phyloP scores from a whole-genome alignment of 2,113 vertebrate species.

The Alaudala cheleensis region DNA sequence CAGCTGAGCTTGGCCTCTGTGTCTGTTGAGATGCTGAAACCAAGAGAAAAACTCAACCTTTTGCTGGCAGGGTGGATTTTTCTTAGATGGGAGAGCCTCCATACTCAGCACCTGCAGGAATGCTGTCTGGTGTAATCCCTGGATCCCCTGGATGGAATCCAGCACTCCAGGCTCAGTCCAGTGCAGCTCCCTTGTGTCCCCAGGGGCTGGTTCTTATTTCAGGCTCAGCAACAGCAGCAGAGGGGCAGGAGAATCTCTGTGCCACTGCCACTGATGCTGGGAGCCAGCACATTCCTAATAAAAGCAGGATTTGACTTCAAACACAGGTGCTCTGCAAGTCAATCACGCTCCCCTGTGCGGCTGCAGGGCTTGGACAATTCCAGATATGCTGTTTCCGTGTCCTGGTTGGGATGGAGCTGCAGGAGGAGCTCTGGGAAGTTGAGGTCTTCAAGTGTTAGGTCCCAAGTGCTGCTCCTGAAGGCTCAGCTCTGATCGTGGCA shows the following conservation, averaged over 20 bases:
- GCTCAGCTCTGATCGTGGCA: not conserved
- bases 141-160: not conserved
- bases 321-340: not conserved
- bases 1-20: fast-evolving
- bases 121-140: not conserved
- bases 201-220: not conserved
- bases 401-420: not conserved
- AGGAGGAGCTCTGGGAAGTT: not conserved
- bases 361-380: not conserved
- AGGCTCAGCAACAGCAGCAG: not conserved
- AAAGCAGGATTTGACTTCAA: not conserved
- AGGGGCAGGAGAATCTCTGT: not conserved
- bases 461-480: not conserved
- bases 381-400: not conserved
- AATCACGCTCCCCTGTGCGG: not conserved
- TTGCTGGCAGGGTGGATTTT: not conserved
- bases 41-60: not conserved
- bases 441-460: slow-evolving; percentile 48
- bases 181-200: fast-evolving
- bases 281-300: not conserved
- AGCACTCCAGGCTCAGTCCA: fast-evolving
- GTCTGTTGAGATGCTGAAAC: not conserved
- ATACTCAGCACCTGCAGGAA: fast-evolving
- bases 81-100: not conserved
- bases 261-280: not conserved